These are phyloP conservation scores for Falco concolor DNA, from an alignment of 2,797 vertebrate genomes.

Conservation along the genomic window DNA sequence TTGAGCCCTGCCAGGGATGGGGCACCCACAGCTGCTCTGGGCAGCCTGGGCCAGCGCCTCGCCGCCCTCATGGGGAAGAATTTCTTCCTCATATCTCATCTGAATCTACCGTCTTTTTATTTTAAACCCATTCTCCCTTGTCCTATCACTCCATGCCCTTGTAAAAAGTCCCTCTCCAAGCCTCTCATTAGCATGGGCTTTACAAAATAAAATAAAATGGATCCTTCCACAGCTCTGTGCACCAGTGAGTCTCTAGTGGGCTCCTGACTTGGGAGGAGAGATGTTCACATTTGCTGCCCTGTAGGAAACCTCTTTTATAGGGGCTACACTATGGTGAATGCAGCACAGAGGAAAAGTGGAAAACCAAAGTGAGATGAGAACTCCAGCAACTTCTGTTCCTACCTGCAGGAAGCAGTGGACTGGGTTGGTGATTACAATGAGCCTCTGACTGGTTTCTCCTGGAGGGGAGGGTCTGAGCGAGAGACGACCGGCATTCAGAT, in stretches of 20 bases:
- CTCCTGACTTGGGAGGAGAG: not conserved
- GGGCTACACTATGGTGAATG: not conserved
- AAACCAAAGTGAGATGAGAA: not conserved
- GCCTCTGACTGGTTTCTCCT: conserved; percentile 94
- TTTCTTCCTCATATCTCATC: too few relatives aligned
- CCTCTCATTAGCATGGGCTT: not conserved
- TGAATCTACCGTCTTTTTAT: too few relatives aligned
- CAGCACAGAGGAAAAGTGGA: not conserved
- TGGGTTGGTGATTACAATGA: conserved; percentile 92
- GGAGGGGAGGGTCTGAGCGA: conserved; percentile 95
- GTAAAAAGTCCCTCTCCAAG: not conserved
- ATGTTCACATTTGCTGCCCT: not conserved
- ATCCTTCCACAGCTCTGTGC: not conserved
- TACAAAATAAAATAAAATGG: not conserved
- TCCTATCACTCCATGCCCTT: too few relatives aligned
- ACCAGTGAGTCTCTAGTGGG: not conserved
- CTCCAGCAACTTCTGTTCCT: not conserved
- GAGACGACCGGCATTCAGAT: conserved; percentile 98
- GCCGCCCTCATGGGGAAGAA: too few relatives aligned
- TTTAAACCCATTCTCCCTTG: too few relatives aligned
- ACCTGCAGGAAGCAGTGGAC: conserved; percentile 80
- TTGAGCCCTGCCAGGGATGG: too few relatives aligned
- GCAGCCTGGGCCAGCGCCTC: too few relatives aligned
- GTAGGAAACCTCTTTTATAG: not conserved
- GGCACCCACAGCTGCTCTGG: too few relatives aligned